These are phyloP conservation scores for Drosophila anceps DNA, from an alignment of 2,888 invertebrate species.

Conservation along the genomic window DNA sequence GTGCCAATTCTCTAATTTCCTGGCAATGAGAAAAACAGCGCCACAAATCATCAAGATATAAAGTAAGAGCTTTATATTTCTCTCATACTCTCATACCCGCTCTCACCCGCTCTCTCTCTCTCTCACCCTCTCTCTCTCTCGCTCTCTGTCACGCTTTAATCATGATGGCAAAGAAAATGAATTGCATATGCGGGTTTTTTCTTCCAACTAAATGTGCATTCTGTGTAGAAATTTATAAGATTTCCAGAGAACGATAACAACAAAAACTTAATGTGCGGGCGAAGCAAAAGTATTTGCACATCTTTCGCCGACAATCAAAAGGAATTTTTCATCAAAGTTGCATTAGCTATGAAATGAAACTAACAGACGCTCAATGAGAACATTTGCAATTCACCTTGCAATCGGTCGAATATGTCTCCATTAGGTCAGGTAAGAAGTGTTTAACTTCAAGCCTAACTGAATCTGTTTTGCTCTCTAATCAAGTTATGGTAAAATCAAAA, in stretches of 20 bases:
- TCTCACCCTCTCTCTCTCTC: conserved; percentile 8
- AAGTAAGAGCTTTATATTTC: conserved; percentile 35
- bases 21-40: conserved; percentile 55
- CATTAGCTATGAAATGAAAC: neutral
- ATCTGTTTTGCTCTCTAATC: conserved; percentile 3
- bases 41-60: conserved; percentile 67
- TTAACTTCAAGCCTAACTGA: neutral
- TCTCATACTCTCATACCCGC: conserved; percentile 1
- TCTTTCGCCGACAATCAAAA: neutral
- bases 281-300: neutral
- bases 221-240: conserved; percentile 10
- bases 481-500: conserved; percentile 15
- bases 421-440: neutral
- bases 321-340: neutral
- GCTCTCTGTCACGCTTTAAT: conserved; percentile 14
- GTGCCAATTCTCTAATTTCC: conserved; percentile 71
- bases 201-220: conserved; percentile 23
- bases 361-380: neutral
- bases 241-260: conserved; percentile 17
- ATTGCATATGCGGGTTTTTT: conserved; percentile 43
- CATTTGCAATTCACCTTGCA: neutral
- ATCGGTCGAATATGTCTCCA: neutral
- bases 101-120: conserved; percentile 11
- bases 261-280: conserved; percentile 8
- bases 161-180: conserved; percentile 39